These are phyloP conservation scores for Phodopus roborovskii DNA, from an alignment of 2,113 vertebrate genomes.

Conservation along the genomic window DNA sequence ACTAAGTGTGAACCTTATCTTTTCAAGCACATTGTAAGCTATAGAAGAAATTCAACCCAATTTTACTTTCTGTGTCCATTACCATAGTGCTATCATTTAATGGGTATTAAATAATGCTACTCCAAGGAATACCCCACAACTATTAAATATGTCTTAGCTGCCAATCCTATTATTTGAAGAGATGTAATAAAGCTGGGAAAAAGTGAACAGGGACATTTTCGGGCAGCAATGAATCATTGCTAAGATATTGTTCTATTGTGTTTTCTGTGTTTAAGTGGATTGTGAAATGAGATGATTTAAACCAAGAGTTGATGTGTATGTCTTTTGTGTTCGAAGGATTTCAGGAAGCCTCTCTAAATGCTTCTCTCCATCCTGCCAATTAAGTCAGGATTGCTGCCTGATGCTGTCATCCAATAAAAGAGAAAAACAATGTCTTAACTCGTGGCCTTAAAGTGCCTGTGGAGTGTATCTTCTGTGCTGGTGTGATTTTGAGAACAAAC, in stretches of 20 bases:
- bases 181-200: neutral
- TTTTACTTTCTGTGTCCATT: neutral
- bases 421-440: neutral
- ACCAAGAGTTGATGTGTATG: neutral
- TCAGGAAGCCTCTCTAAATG: constrained; percentile 1
- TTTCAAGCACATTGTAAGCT: neutral
- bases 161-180: neutral
- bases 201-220: neutral
- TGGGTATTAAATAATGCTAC: neutral
- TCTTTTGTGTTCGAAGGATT: constrained; percentile 26
- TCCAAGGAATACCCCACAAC: neutral
- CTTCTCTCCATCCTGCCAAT: neutral
- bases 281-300: constrained; percentile 23
- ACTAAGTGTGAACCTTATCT: neutral
- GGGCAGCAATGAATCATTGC: neutral
- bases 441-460: neutral
- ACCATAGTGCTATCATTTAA: neutral
- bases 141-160: neutral
- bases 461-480: neutral
- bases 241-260: neutral
- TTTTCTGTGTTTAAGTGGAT: constrained; percentile 40
- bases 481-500: neutral
- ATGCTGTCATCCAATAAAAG: neutral
- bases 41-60: neutral
- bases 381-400: neutral